Conservation (phyloP, 2,888 invertebrate genomes). For the Uropetala carovei region DNA sequence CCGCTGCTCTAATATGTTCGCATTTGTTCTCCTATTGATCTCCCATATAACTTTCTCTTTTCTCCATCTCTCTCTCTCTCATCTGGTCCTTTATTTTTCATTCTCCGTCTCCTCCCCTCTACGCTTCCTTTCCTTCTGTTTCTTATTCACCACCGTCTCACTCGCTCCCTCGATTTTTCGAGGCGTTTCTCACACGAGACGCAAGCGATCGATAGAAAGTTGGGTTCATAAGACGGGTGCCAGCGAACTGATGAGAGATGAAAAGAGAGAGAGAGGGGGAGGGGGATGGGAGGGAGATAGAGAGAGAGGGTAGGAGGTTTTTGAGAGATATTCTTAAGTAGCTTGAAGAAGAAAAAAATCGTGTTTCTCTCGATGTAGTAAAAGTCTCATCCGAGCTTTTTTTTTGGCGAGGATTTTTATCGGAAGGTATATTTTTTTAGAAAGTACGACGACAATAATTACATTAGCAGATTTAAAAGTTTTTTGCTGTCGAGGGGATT, state of each 20-base stretch:
- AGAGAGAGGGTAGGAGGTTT: not conserved
- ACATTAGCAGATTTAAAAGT: not conserved
- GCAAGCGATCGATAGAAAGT: not conserved
- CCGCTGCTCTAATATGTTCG: not conserved
- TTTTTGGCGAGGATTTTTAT: not conserved
- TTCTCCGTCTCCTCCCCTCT: not conserved
- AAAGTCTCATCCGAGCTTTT: not conserved
- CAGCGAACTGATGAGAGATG: constrained; percentile 1
- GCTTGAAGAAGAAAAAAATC: not conserved
- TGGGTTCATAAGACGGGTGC: constrained; percentile 17
- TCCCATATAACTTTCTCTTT: not conserved
- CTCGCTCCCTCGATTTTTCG: not conserved
- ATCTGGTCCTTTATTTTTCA: not conserved
- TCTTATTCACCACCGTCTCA: not conserved
- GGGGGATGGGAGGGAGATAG: not conserved
- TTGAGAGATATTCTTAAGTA: constrained; percentile 11
- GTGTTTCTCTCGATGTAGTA: not conserved
- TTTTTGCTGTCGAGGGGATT: not conserved
- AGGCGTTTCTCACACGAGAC: not conserved
- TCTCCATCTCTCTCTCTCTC: not conserved
- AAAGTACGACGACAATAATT: not conserved
- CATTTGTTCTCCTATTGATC: not conserved
- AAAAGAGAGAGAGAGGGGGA: not conserved
- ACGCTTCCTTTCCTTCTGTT: not conserved
- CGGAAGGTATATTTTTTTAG: not conserved